Conservation (phyloP, 2,113 vertebrate genomes). For the Copsychus sechellarum region DNA sequence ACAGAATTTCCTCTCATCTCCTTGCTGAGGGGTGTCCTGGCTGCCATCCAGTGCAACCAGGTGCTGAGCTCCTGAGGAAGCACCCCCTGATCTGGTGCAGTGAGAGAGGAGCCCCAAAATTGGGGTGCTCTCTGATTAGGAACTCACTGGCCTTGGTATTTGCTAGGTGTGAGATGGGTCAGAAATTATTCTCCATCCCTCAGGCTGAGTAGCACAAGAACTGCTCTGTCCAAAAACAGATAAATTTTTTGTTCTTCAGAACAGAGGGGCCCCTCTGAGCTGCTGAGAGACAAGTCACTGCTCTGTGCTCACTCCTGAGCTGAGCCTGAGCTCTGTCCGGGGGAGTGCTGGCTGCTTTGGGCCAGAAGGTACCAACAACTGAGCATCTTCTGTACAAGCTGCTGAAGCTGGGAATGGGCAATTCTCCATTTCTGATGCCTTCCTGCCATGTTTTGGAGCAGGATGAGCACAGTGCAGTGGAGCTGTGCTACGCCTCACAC, state of each 20-base stretch:
- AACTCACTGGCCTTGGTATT: not conserved
- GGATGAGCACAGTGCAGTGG: not conserved
- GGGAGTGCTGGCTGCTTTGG: not conserved
- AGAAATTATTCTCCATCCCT: not conserved
- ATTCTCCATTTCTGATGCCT: not conserved
- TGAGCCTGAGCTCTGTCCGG: not conserved
- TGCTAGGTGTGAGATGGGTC: not conserved
- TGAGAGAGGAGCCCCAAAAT: not conserved
- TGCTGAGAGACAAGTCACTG: not conserved
- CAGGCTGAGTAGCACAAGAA: not conserved
- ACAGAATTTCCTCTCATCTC: not conserved
- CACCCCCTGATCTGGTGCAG: not conserved
- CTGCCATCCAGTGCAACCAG: not conserved
- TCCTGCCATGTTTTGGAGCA: not conserved
- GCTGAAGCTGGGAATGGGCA: not conserved
- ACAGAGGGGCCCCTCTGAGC: not conserved
- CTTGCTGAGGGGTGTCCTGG: not conserved
- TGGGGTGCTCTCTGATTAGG: rapidly evolving
- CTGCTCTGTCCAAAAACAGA: not conserved
- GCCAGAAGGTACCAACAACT: not conserved
- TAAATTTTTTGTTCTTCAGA: not conserved
- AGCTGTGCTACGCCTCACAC: not conserved
- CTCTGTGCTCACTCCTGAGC: not conserved
- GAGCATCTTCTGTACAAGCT: not conserved
- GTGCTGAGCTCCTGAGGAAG: not conserved